phyloP scores from a whole-genome alignment of 2,888 invertebrate genomes.

The Sericinus montela region DNA sequence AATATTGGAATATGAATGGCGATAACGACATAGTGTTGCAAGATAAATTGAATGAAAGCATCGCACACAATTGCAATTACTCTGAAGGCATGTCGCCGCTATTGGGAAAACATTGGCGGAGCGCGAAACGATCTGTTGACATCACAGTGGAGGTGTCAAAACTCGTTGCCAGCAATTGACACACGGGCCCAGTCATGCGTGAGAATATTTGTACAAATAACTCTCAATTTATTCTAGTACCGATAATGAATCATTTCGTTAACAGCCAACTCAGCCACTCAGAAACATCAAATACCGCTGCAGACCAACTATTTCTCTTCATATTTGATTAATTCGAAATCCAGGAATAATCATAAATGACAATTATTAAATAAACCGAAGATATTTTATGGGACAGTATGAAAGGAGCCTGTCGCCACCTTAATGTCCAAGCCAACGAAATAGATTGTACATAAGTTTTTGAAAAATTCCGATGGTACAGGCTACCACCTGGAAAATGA shows the following conservation, averaged over 20 bases:
- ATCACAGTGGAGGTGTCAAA: constrained; percentile 63
- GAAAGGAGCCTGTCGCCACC: too few species aligned
- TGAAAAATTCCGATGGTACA: too few species aligned
- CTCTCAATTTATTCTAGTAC: constrained; percentile 67
- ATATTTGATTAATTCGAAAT: constrained; percentile 55
- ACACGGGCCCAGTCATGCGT: constrained; percentile 60
- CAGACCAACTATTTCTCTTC: constrained; percentile 49
- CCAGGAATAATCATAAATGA: too few species aligned
- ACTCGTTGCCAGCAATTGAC: constrained; percentile 63
- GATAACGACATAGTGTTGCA: constrained; percentile 12
- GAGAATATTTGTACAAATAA: constrained; percentile 76
- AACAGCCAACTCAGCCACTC: constrained; percentile 66
- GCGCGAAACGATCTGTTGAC: constrained; percentile 66
- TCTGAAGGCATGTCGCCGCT: constrained; percentile 41
- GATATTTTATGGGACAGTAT: too few species aligned
- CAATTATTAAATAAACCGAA: too few species aligned
- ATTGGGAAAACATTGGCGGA: constrained; percentile 58
- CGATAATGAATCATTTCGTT: constrained; percentile 74
- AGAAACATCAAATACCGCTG: constrained; percentile 54
- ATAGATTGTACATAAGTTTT: too few species aligned
- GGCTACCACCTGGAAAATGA: too few species aligned
- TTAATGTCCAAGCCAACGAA: too few species aligned
- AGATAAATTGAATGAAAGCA: constrained; percentile 30
- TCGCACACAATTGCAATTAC: constrained; percentile 42
- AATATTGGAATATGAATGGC: constrained; percentile 10